Base-by-base conservation (phyloP, 2,888 invertebrate species). In the Amiota mariae region DNA sequence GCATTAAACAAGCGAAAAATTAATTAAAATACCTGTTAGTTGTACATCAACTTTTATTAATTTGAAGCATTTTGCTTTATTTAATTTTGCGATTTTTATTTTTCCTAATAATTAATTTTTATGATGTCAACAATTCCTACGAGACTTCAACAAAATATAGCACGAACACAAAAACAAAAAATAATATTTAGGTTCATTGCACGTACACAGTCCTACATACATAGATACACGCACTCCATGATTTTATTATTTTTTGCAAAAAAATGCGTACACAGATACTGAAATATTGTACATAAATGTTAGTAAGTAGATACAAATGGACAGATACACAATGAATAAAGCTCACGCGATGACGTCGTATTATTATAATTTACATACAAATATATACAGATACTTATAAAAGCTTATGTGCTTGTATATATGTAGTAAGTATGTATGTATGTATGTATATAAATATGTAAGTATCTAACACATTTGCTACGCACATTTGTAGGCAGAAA, bases 401-500 rank as follows among this genome's bases (percentile, higher is more conserved):
- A 20, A 18, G 11, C 24, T 15, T 49, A 2, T 67, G 49, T 67
- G 11, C 18, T n/a, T 47, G 46, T 46, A 12, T 46, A n/a, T 63
- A 63, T n/a, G 18, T 15, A 57, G 15, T 3, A 18, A 4, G 63
- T 61, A 24, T 24, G 2, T 24, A 13, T 61, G 61, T 63, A 36
- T 11, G 2, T 13, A 48, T 18, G 48, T 66, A 57, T 54, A 11
- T 8, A 1, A n/a, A 10, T 54, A 54, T 54, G 6, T 54, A 1
- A 12, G 11, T 36, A 63, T 73, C 24, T 72, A 68, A 48, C 36
- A 2, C 73, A 71, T 46, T 64, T 73, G 54, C 72, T 51, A 72
- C 72, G 61, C 67, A 68, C 48, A 67, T 70, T 76, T 74, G 15
- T 59, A 36, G 61, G 61, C 61, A 36, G n/a, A 20, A 15, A 15